Evolutionary conservation across 2,797 vertebrate genomes (phyloP), one percentile per base, ranked within the genome.

Genomic region (Danionella dracula): DNA sequence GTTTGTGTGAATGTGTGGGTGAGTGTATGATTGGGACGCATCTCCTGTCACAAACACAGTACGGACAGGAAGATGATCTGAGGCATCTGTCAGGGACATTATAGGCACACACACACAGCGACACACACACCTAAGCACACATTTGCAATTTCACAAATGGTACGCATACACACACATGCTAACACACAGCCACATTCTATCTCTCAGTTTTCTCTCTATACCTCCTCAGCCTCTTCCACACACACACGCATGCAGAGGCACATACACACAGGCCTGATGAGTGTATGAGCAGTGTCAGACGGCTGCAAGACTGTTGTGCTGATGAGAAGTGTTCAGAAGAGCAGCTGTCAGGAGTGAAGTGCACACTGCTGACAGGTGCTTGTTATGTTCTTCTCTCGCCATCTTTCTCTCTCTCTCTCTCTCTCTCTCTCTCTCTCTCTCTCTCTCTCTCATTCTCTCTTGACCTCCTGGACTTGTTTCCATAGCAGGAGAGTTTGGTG

Each of bases 21-120:
- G 92, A 88, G 83, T 85, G 83, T 97, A 97, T 98, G 94, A 94
- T 97, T 94, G 95, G 86, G 90, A 86, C 90, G 91, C 93, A 92
- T 90, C 85, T 88, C 88, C 92, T 96, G 94, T 94, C 92, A 93
- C 91, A 95, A 92, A 90, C 91, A 88, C 84, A 93, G 92, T 90
- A 90, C 92, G 88, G 78, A 89, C 89, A 90, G 84, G 86, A 68
- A 70, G 73, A 76, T 92, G 93, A 97, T 97, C 93, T 93, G 94
- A 92, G 88, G 84, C 87, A 91, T 91, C 87, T 86, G 21, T 5
- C 17, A 3, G 31, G 61, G 42, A 56, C 49, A 56, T 35, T 51
- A 17, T 41, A 60, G 37, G 44, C 55, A 34, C 66, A 50, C 38
- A 40, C 46, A 38, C 27, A 53, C 68, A 58, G 53, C 12, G 35